phyloP scores from a whole-genome alignment of 2,113 vertebrate species.

The Ptilorrhoa leucosticta region DNA sequence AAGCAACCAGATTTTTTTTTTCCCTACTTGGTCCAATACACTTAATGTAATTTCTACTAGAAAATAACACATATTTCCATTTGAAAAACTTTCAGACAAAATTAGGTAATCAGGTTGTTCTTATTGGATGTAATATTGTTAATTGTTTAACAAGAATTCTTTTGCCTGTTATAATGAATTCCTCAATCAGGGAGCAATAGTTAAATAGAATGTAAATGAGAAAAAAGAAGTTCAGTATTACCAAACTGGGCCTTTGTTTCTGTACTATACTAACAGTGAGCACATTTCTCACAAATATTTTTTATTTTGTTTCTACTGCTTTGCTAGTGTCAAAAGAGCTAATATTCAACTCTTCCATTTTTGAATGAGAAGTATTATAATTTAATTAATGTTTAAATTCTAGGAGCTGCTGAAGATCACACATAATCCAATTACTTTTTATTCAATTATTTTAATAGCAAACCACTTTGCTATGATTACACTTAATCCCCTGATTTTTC shows the following conservation, averaged over 20 bases:
- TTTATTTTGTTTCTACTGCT: not conserved
- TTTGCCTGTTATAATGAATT: not conserved
- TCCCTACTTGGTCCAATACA: not conserved
- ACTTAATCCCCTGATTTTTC: slow-evolving; percentile 66
- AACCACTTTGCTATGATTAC: slow-evolving; percentile 70
- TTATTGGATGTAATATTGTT: not conserved
- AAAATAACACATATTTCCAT: not conserved
- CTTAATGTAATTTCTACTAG: not conserved
- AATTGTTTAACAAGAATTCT: not conserved
- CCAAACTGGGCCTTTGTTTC: not conserved
- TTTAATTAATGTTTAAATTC: slow-evolving; percentile 74
- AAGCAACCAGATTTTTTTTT: not conserved
- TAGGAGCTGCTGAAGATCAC: slow-evolving; percentile 62
- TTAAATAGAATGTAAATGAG: slow-evolving; percentile 19
- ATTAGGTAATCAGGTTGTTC: not conserved
- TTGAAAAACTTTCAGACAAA: not conserved
- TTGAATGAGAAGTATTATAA: slow-evolving; percentile 62
- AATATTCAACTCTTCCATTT: slow-evolving; percentile 35
- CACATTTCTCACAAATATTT: not conserved
- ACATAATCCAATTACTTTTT: slow-evolving; percentile 75
- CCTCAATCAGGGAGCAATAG: slow-evolving; percentile 7
- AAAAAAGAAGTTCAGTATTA: not conserved
- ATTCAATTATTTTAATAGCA: slow-evolving; percentile 72
- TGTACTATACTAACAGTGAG: not conserved
- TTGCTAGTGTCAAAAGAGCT: slow-evolving; percentile 51